phyloP scores from a whole-genome alignment of 2,797 vertebrate genomes.

The Channallabes apus region DNA sequence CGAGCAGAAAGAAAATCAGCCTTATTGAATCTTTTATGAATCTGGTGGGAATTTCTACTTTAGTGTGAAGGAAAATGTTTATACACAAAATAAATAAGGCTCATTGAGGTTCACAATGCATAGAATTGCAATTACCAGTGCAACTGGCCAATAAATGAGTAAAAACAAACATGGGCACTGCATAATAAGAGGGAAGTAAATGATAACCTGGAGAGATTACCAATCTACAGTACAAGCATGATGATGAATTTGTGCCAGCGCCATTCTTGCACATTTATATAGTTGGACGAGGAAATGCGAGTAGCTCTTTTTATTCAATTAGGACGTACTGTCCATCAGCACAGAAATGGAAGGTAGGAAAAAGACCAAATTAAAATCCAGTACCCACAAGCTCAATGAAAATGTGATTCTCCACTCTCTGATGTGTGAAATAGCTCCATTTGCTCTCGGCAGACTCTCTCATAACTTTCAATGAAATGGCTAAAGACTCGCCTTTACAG shows the following conservation, averaged over 20 bases:
- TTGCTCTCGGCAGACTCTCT: constrained; percentile 24
- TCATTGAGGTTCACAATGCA: not conserved
- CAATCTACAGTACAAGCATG: not conserved
- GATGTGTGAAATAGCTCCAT: constrained; percentile 26
- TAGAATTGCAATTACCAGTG: not conserved
- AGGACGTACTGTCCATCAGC: constrained; percentile 39
- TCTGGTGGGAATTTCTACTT: not conserved
- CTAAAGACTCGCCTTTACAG: constrained; percentile 19
- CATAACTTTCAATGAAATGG: constrained; percentile 19
- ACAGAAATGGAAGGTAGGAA: constrained; percentile 39
- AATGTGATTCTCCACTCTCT: constrained; percentile 36
- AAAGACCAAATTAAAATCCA: constrained; percentile 34
- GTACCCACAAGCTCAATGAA: constrained; percentile 23
- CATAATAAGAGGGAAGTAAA: not conserved
- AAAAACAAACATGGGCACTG: not conserved
- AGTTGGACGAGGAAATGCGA: not conserved
- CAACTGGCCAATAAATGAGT: not conserved
- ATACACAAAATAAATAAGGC: not conserved
- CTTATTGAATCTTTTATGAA: not conserved
- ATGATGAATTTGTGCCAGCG: constrained; percentile 1
- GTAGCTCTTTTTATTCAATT: constrained; percentile 28
- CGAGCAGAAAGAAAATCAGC: not conserved
- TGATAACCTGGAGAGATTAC: not conserved
- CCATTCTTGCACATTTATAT: constrained; percentile 5
- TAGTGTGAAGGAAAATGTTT: not conserved